Conservation (phyloP, 2,888 invertebrate species). For the Platycheirus albimanus region DNA sequence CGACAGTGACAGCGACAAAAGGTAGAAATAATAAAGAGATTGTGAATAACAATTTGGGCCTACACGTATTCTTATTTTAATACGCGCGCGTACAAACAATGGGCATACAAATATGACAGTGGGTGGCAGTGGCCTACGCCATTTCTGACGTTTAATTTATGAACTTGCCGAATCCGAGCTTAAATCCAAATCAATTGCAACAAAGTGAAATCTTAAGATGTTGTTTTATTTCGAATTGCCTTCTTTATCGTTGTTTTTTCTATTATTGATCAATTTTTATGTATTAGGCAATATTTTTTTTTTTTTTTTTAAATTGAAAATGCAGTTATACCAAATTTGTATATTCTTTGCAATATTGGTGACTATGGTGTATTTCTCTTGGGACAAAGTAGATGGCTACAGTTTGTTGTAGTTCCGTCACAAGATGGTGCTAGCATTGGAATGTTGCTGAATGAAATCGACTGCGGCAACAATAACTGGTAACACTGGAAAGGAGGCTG, state of each 20-base stretch:
- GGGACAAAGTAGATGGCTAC: slow-evolving; percentile 23
- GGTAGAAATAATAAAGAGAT: slow-evolving; percentile 22
- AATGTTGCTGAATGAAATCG: slow-evolving; percentile 59
- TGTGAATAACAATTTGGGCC: slow-evolving; percentile 61
- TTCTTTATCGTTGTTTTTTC: slow-evolving; percentile 11
- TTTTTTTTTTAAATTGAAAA: too few relatives aligned
- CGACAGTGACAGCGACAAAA: not conserved
- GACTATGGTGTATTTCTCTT: slow-evolving; percentile 26
- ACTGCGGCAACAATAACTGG: slow-evolving; percentile 28
- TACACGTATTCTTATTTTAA: slow-evolving; percentile 56
- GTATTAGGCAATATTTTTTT: slow-evolving; percentile 64
- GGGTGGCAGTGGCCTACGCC: slow-evolving; percentile 67
- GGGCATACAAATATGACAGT: slow-evolving; percentile 63
- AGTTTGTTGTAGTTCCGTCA: slow-evolving; percentile 61
- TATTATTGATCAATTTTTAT: slow-evolving; percentile 54
- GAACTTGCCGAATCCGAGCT: slow-evolving; percentile 47
- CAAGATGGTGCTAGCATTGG: slow-evolving; percentile 51
- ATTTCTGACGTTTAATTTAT: slow-evolving; percentile 64
- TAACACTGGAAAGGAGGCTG: slow-evolving; percentile 53
- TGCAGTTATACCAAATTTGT: slow-evolving; percentile 65
- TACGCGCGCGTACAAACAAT: slow-evolving; percentile 56
- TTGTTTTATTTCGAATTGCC: slow-evolving; percentile 16
- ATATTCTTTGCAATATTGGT: slow-evolving; percentile 27
- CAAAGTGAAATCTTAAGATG: slow-evolving; percentile 59
- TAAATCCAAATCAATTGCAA: slow-evolving; percentile 53